phyloP scores from a whole-genome alignment of 2,888 invertebrate species.

The Eristalis tenax region DNA sequence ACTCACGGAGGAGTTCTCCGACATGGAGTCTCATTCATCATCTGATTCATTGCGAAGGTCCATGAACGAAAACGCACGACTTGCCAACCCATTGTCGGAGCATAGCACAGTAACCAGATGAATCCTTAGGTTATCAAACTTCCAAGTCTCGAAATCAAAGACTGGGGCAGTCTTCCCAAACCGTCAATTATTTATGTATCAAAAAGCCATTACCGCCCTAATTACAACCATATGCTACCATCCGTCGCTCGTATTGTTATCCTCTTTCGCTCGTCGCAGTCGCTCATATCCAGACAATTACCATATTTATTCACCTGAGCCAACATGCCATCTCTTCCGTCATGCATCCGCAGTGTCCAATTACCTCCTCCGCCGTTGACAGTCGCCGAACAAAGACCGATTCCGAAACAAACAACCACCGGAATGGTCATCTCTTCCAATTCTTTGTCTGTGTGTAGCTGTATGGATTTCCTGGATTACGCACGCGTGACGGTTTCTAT shows the following conservation, averaged over 20 bases:
- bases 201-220: slow-evolving; percentile 42
- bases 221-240: slow-evolving; percentile 41
- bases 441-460: neutral
- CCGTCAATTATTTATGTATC: slow-evolving; percentile 55
- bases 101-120: neutral
- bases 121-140: neutral
- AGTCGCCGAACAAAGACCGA: slow-evolving; percentile 21
- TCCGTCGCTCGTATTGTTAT: neutral
- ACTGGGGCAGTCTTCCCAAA: neutral
- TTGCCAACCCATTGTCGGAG: neutral
- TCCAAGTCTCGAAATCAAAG: neutral
- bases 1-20: too few species aligned
- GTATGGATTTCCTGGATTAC: slow-evolving; percentile 65
- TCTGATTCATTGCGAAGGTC: too few species aligned
- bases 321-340: slow-evolving; percentile 68
- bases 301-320: slow-evolving; percentile 68
- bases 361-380: slow-evolving; percentile 59
- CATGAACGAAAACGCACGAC: neutral
- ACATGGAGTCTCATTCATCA: too few species aligned
- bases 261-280: neutral
- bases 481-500: slow-evolving; percentile 66
- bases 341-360: slow-evolving; percentile 67
- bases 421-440: slow-evolving; percentile 56
- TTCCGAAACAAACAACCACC: slow-evolving; percentile 20
- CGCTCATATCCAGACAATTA: slow-evolving; percentile 47